phyloP scores from a whole-genome alignment of 2,888 invertebrate genomes.

The Oscheius onirici region DNA sequence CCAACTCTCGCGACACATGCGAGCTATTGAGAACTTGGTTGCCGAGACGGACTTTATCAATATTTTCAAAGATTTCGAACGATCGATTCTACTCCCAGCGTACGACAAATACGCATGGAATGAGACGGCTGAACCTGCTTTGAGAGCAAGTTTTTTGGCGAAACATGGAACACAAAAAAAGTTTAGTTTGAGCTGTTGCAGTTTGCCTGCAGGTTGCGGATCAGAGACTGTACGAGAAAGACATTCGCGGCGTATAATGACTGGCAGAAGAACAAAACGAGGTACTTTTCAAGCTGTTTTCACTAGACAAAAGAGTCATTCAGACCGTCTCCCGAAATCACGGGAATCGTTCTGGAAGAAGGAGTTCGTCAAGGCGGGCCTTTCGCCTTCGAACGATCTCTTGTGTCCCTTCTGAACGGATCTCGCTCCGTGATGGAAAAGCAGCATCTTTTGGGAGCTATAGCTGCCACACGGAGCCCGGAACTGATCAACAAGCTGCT shows the following conservation, averaged over 20 bases:
- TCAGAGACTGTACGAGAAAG: constrained; percentile 54
- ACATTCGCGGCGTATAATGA: constrained; percentile 48
- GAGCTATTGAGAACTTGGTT: constrained; percentile 54
- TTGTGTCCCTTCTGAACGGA: neutral
- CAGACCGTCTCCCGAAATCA: constrained; percentile 49
- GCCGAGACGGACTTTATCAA: constrained; percentile 49
- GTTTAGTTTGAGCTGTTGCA: constrained; percentile 50
- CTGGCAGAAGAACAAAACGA: constrained; percentile 47
- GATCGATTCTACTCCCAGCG: constrained; percentile 48
- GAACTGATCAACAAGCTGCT: constrained; percentile 43
- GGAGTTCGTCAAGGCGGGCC: constrained; percentile 55
- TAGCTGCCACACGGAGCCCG: constrained; percentile 51
- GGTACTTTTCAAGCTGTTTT: neutral
- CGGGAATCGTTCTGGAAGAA: constrained; percentile 54
- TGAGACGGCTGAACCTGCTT: constrained; percentile 29
- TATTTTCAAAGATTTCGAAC: constrained; percentile 57
- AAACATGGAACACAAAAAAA: no score
- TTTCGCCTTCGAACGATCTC: constrained; percentile 54
- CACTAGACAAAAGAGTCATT: neutral
- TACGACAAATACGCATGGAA: constrained; percentile 61
- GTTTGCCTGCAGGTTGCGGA: constrained; percentile 52
- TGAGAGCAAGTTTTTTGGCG: neutral
- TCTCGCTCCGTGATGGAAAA: constrained; percentile 46
- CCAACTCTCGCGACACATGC: constrained; percentile 52
- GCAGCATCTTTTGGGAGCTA: constrained; percentile 49